Base-by-base conservation (phyloP, 2,888 invertebrate species). In the Idaea dimidiata region DNA sequence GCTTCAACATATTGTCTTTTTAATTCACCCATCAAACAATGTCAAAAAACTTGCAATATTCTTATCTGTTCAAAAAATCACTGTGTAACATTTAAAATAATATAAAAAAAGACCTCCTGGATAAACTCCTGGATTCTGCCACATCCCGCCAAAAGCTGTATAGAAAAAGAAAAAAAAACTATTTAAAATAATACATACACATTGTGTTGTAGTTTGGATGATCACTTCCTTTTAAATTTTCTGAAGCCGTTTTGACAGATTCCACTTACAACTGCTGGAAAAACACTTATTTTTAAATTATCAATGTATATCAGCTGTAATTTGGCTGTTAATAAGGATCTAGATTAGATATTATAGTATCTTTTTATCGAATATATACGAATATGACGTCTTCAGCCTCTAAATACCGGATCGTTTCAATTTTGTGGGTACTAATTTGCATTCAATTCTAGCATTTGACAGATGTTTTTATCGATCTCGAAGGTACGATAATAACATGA, bases 161-260 rank as follows among this genome's bases (percentile, higher is more conserved):
- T 75, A 82, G 82, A 81, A 64, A 77, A 82, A 79, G 64, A 71
- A 69, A 65, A 66, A 69, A 60, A 72, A 64, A 69, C 65, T 64
- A 69, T 24, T 24, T n/a, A 71, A 75, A 65, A 17, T 6, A 17
- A 83, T 90, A 92, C 89, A 86, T 93, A 93, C 93, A 92, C 93
- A 93, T 93, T 61, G 91, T 91, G 79, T 82, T 88, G 88, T 92
- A 92, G 82, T 90, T 92, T 59, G 86, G 85, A 69, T 89, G 86
- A 43, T 86, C 86, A 75, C 88, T 83, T 43, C 83, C 68, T 72
- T 86, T 89, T 71, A 91, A 68, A 67, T 86, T 89, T 78, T 89
- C 79, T 70, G 88, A 76, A 74, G 84, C 89, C 91, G 88, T 91
- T 86, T 86, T 90, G 83, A 78, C 66, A 53, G 77, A 71, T 60